Base-by-base conservation (phyloP, 2,888 invertebrate genomes). In the Drosophila mettleri region DNA sequence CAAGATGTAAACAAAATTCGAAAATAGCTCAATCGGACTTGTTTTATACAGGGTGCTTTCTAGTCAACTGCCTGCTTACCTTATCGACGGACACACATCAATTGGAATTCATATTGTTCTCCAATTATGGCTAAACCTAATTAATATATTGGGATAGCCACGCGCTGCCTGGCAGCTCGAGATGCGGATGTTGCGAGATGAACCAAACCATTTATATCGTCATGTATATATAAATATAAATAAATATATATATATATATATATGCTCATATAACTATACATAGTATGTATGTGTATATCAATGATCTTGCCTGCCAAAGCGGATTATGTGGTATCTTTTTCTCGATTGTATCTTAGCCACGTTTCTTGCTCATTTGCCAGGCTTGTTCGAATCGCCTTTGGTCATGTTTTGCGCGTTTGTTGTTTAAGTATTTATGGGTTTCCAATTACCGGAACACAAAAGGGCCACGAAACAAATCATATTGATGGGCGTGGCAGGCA, bases 361-460 rank as follows among this genome's bases (percentile, higher is more conserved):
- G 51, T 69, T 75, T 62, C 59, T 60, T 60, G 43, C 6, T 39
- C 29, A 53, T 29, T 38, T 31, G 41, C 53, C 59, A 27, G 58
- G 49, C 52, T 27, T 43, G 55, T 31, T 29, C 38, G 71, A 34
- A 24, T 36, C 36, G 33, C 48, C 60, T 67, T 78, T 75, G 55
- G 69, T 63, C 60, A 61, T 75, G 62, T 67, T 70, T 67, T 54
- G 33, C 48, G 33, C 9, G 74, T 78, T 71, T 48, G n/a, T 33
- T 48, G 4, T 16, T 62, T 27, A 34, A n/a, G 41, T 58, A 78
- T 82, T 82, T 87, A 85, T 85, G 82, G 85, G 87, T 69, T 75
- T 82, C 76, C 85, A 81, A 81, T 82, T 65, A 63, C 65, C 39
- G 36, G 61, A 48, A 9, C 24, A 46, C 24, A 31, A 48, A 53